Conservation (phyloP, 2,113 vertebrate species). For the Apeltes quadracus region DNA sequence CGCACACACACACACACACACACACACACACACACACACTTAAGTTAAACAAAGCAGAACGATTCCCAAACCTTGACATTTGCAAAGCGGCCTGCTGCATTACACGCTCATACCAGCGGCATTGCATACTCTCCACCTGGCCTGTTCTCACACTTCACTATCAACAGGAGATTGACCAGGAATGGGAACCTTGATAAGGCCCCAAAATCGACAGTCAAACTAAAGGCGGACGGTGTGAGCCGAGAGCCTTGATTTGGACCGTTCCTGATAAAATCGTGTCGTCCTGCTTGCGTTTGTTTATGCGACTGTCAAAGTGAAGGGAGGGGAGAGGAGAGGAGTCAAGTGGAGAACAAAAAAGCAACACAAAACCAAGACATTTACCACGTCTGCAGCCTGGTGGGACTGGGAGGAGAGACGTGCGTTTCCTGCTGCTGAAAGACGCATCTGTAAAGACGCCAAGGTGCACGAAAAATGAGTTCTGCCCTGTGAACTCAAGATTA, state of each 20-base stretch:
- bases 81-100: slow-evolving; percentile 4
- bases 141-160: slow-evolving; percentile 68
- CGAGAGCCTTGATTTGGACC: slow-evolving; percentile 14
- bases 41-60: slow-evolving; percentile 30
- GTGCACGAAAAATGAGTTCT: background rate
- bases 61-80: slow-evolving; percentile 24
- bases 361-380: slow-evolving; percentile 38
- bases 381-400: slow-evolving; percentile 21
- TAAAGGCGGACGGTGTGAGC: slow-evolving; percentile 28
- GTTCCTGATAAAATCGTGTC: slow-evolving; percentile 13
- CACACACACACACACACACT: slow-evolving; percentile 13
- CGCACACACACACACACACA: slow-evolving; percentile 11
- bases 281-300: slow-evolving; percentile 14
- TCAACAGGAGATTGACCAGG: slow-evolving; percentile 59
- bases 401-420: slow-evolving; percentile 18
- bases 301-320: background rate
- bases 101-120: slow-evolving; percentile 16
- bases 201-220: slow-evolving; percentile 66
- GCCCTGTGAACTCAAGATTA: too few species aligned
- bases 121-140: slow-evolving; percentile 37
- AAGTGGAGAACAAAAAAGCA: slow-evolving; percentile 16
- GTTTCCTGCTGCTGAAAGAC: slow-evolving; percentile 5
- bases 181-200: slow-evolving; percentile 64
- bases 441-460: slow-evolving; percentile 1
- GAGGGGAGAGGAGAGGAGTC: background rate